A percentile compares a stretch with the other conserved stretches of the same genome.
phyloP scores from a whole-genome alignment of 2,797 vertebrate species.

The Malacoraja senta region DNA sequence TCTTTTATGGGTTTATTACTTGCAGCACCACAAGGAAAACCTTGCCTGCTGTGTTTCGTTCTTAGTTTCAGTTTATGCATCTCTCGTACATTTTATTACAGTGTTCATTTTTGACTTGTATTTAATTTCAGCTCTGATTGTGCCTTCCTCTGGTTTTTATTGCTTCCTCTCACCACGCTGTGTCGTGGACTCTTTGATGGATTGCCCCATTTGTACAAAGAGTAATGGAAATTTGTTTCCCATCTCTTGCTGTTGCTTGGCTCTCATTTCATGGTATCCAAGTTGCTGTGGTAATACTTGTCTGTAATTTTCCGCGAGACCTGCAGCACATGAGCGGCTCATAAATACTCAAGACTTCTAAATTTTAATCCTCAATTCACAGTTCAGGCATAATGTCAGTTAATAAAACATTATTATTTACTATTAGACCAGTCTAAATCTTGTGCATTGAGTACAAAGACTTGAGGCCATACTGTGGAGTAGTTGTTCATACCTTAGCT shows the following conservation, averaged over 20 bases:
- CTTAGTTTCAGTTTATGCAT: neutral
- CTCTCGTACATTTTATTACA: neutral
- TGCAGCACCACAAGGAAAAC: neutral
- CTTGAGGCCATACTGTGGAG: too few relatives aligned
- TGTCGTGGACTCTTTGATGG: neutral
- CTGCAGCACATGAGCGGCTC: neutral
- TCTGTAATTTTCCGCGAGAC: neutral
- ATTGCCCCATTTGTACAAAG: conserved; percentile 19
- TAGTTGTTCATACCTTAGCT: neutral
- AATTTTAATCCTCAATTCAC: neutral
- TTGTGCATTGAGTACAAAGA: too few relatives aligned
- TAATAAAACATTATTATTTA: neutral
- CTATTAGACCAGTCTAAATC: neutral
- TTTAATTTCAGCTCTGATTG: neutral
- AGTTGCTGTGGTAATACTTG: neutral
- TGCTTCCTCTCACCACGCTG: neutral
- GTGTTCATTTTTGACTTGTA: neutral
- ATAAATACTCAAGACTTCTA: neutral
- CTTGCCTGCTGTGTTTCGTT: neutral
- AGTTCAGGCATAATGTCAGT: neutral
- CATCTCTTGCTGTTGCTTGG: neutral
- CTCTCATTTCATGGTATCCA: neutral
- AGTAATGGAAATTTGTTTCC: conserved; percentile 6
- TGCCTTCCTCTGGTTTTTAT: neutral
- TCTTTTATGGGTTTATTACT: neutral